Conservation (phyloP, 2,888 invertebrate genomes). For the Nomada hirtipes region DNA sequence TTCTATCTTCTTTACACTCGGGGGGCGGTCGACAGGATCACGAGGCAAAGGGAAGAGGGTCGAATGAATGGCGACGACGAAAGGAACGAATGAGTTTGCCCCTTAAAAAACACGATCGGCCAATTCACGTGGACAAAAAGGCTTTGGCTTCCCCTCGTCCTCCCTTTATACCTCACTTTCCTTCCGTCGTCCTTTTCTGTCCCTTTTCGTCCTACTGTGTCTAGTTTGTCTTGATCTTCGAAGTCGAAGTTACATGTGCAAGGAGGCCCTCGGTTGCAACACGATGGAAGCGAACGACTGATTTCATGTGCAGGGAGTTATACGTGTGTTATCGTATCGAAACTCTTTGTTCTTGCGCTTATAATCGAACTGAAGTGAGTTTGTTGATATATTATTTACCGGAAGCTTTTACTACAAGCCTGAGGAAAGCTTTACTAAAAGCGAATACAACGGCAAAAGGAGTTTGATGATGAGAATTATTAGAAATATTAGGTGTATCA, state of each 20-base stretch:
- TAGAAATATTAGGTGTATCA: too few species aligned
- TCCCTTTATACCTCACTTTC: not conserved
- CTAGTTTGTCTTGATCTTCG: slow-evolving; percentile 19
- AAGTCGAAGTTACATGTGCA: not conserved
- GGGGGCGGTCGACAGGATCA: slow-evolving; percentile 28
- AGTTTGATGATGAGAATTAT: too few species aligned
- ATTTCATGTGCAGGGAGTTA: too few species aligned
- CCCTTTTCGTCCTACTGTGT: not conserved
- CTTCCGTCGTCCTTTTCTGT: not conserved
- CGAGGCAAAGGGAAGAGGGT: slow-evolving; percentile 41
- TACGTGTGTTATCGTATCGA: too few species aligned
- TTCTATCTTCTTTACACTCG: slow-evolving; percentile 17
- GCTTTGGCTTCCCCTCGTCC: not conserved
- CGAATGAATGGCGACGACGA: slow-evolving; percentile 69
- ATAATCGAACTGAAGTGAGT: too few species aligned
- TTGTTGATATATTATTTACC: too few species aligned
- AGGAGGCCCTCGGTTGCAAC: not conserved
- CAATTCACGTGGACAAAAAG: slow-evolving; percentile 69
- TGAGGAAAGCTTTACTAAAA: too few species aligned
- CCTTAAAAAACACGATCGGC: slow-evolving; percentile 67
- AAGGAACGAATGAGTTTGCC: slow-evolving; percentile 69
- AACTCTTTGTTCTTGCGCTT: too few species aligned
- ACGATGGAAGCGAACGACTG: not conserved
- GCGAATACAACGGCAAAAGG: too few species aligned
- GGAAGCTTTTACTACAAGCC: too few species aligned